Base-by-base conservation (phyloP, 2,113 vertebrate genomes). In the Menura novaehollandiae region DNA sequence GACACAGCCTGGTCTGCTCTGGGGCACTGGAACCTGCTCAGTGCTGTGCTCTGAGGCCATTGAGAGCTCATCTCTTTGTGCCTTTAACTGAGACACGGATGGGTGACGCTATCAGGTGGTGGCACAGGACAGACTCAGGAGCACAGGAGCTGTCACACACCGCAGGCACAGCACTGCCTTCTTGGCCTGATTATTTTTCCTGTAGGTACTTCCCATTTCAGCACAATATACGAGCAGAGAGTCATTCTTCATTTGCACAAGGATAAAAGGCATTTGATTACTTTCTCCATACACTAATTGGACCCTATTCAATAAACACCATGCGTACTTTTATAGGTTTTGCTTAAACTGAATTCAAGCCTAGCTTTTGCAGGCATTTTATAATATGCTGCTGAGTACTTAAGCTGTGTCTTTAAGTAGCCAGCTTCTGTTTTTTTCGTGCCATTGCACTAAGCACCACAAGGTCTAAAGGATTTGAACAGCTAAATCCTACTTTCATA, bases 1-100 rank as follows among this genome's bases (percentile, higher is more conserved):
- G 4, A 11, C 19, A 26, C 46, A 59, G 43, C 1, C 7, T 2
- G 39, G 63, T 46, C 39, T 76, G 52, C 43, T 56, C 63, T 15
- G 59, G 27, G 52, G 43, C 20, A 15, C 32, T 22, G 18, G 43
- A 15, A 59, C n/a, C 68, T 60, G 68, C 80, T 39, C 35, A 1
- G 2, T 2, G 58, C 14, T 13, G 7, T 30, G 6, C 66, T 24
- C 0, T 13, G 55, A 32, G 51, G 33, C 11, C 33, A 20, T 24
- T 11, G 15, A 47, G 32, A 56, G 37, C 35, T 39, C 5, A 21
- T 20, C 21, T 71, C 60, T 15, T 26, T 1, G 0, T 22, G 37
- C 33, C 33, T 43, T 46, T 7, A 3, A 11, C 3, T 0, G 6
- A 11, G 41, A 9, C 17, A 2, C 0, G 12, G 22, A 6, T 1